phyloP scores from a whole-genome alignment of 2,888 invertebrate genomes.

The Teinopalpus imperialis region DNA sequence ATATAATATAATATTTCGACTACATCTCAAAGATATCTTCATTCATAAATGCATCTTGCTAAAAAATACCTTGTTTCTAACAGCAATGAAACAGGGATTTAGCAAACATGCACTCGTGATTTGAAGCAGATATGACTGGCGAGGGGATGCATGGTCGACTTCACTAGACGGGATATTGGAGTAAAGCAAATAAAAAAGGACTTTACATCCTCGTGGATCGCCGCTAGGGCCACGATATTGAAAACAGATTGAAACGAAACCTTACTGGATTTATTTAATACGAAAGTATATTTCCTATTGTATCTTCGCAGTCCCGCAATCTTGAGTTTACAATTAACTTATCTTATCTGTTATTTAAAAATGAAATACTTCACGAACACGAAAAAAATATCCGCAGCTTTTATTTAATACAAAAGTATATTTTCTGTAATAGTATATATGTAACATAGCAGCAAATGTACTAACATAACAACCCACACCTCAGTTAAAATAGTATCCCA shows the following conservation, averaged over 20 bases:
- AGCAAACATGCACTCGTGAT: conserved; percentile 10
- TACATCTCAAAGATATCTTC: too few relatives aligned
- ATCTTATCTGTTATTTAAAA: too few relatives aligned
- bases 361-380: too few relatives aligned
- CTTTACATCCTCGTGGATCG: conserved; percentile 15
- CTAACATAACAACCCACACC: too few relatives aligned
- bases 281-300: not conserved
- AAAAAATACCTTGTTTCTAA: conserved; percentile 1
- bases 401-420: too few relatives aligned
- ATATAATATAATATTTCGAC: too few relatives aligned
- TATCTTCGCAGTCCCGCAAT: not conserved
- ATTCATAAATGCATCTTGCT: too few relatives aligned
- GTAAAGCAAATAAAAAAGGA: conserved; percentile 22
- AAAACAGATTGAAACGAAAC: conserved; percentile 18
- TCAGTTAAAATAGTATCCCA: too few relatives aligned
- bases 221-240: conserved; percentile 16
- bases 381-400: too few relatives aligned
- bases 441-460: too few relatives aligned
- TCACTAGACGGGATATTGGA: conserved; percentile 18
- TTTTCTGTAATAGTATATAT: too few relatives aligned
- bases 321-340: too few relatives aligned
- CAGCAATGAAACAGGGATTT: conserved; percentile 3
- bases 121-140: conserved; percentile 8
- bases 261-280: conserved; percentile 9
- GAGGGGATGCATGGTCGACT: conserved; percentile 13